A percentile compares a stretch with the other conserved stretches of the same genome.
These are phyloP conservation scores for Solenopsis fugax DNA, from an alignment of 1,140 invertebrate species.

Conservation along the genomic window DNA sequence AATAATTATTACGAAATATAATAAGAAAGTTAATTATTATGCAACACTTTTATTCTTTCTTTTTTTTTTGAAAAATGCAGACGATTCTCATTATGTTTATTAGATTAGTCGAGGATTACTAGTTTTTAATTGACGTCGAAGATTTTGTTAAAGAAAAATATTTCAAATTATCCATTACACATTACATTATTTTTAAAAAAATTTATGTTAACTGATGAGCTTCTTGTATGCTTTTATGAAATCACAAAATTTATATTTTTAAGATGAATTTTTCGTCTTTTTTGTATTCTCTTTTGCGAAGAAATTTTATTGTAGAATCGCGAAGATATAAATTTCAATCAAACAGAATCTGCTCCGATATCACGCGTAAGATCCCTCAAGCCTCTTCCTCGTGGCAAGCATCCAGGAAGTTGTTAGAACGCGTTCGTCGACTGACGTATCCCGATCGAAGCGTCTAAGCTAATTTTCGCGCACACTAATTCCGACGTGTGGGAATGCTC, in stretches of 20 bases:
- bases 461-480: slow-evolving; percentile 55
- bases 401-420: slow-evolving; percentile 44
- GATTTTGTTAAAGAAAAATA: background rate
- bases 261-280: no score
- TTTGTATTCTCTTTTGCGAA: background rate
- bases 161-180: background rate
- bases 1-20: background rate
- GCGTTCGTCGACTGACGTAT: background rate
- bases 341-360: background rate
- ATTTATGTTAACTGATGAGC: no score
- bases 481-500: slow-evolving; percentile 72
- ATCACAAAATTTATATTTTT: background rate
- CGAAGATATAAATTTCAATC: background rate
- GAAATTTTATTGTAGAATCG: background rate
- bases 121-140: background rate
- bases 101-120: background rate
- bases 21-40: slow-evolving; percentile 12
- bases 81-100: background rate
- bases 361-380: background rate
- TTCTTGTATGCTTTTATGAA: background rate
- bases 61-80: background rate
- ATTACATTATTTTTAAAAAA: background rate
- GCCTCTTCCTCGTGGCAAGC: no score
- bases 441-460: background rate
- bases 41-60: background rate